These are phyloP conservation scores for Semicossyphus pulcher DNA, from an alignment of 2,113 vertebrate genomes.

Conservation along the genomic window DNA sequence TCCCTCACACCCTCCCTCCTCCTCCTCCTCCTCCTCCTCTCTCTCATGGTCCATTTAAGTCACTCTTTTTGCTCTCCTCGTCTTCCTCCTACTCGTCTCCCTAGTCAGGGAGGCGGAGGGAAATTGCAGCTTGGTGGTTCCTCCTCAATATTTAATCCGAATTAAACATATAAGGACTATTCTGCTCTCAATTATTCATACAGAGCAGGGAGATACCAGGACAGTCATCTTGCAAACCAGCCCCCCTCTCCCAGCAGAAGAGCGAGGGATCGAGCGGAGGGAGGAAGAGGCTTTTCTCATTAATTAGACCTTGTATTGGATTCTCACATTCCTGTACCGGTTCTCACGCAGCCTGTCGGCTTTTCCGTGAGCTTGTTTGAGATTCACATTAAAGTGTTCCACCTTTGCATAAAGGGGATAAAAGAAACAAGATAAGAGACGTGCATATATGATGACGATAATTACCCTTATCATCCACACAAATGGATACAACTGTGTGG, in stretches of 20 bases:
- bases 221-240: slow-evolving; percentile 26
- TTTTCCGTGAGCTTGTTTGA: slow-evolving; percentile 5
- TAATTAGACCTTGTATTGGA: slow-evolving; percentile 33
- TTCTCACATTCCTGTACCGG: no score
- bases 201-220: slow-evolving; percentile 45
- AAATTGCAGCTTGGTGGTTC: slow-evolving; percentile 51
- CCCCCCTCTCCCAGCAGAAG: neutral
- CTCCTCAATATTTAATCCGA: slow-evolving; percentile 75
- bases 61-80: slow-evolving; percentile 22
- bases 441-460: slow-evolving; percentile 20
- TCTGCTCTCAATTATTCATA: slow-evolving; percentile 72
- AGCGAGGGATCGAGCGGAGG: neutral
- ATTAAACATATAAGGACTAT: slow-evolving; percentile 75
- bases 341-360: neutral
- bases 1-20: slow-evolving; percentile 14
- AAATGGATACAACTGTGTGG: slow-evolving; percentile 9
- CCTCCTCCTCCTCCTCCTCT: neutral
- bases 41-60: slow-evolving; percentile 52
- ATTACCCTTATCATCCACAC: slow-evolving; percentile 15
- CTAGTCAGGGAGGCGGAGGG: slow-evolving; percentile 55
- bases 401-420: slow-evolving; percentile 8
- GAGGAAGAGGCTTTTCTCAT: neutral
- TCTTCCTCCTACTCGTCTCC: slow-evolving; percentile 52
- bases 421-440: slow-evolving; percentile 13
- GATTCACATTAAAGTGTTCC: slow-evolving; percentile 1